Base-by-base conservation (phyloP, 2,888 invertebrate genomes). In the Boloria euphrosyne region DNA sequence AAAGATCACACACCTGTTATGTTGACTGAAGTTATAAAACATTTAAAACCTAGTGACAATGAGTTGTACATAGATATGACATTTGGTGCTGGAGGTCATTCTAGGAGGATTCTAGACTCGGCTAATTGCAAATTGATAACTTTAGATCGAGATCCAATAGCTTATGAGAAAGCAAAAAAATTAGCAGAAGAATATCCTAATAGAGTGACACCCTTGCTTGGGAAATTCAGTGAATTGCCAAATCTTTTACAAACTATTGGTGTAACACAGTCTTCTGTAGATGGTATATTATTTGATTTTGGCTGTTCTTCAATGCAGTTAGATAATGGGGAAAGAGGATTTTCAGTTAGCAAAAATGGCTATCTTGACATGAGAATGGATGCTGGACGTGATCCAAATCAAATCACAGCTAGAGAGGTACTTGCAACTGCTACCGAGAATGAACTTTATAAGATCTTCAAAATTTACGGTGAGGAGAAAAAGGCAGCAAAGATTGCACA, bases 321-420 rank as follows among this genome's bases (percentile, higher is more conserved):
- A 81, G 97, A 98, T 81, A 93, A 93, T 72, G 93, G 95, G 0
- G 93, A 93, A 17, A 93, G 99, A 77, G 99, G 99, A 0, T 99
- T 99, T 87, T 95, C 97, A 7, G 80, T 98, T 0, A 95, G 94
- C 57, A 94, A 95, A 82, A 94, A 98, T 90, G 98, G 98, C 0
- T 97, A 96, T 4, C 91, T 99, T 63, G 98, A 99, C 79, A 99
- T 99, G 98, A 93, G 98, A 81, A 99, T 99, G 99, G 97, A 98
- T 90, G 95, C 95, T 0, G 90, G 93, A 7, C 91, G 95, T 76
- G 94, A 91, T 77, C 93, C 95, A 0, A 93, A 95, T 67, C 94
- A 94, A 76, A 95, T 96, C 7, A 97, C 97, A 44, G 99, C 97
- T 3, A 95, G 97, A 50, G 97, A 98, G 85, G 95, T 99, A 3